Percentiles rank a stretch among this genome's conserved stretches.
These are phyloP conservation scores for Ophion slaviceki DNA, from an alignment of 2,888 invertebrate genomes.

Conservation along the genomic window DNA sequence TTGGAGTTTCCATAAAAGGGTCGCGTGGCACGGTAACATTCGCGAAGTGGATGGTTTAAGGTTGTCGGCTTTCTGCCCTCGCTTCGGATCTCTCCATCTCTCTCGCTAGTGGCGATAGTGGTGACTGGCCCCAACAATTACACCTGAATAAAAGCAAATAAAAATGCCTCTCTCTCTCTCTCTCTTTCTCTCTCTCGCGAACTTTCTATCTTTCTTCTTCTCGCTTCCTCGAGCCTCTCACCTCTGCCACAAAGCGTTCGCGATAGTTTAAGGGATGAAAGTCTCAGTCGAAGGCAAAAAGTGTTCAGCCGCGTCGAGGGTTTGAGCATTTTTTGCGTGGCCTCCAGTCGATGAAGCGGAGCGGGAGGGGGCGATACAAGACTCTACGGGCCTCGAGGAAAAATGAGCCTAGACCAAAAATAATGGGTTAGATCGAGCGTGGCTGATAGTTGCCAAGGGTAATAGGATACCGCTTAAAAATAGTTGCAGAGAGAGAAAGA, in stretches of 20 bases:
- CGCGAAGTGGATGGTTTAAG: slow-evolving; percentile 79
- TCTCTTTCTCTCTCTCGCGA: slow-evolving; percentile 57
- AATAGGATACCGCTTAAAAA: slow-evolving; percentile 82
- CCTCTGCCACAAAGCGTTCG: slow-evolving; percentile 19
- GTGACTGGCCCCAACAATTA: slow-evolving; percentile 83
- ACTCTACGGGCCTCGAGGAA: slow-evolving; percentile 67
- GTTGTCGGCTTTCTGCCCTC: slow-evolving; percentile 56
- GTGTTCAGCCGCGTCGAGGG: not conserved
- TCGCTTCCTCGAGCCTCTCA: not conserved
- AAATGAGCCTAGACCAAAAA: slow-evolving; percentile 81
- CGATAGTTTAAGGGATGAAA: slow-evolving; percentile 36
- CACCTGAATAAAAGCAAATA: slow-evolving; percentile 82
- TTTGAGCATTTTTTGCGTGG: slow-evolving; percentile 33
- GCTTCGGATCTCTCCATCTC: slow-evolving; percentile 52
- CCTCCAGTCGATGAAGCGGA: slow-evolving; percentile 30
- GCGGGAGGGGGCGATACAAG: slow-evolving; percentile 54
- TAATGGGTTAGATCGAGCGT: slow-evolving; percentile 80
- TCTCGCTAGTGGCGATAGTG: slow-evolving; percentile 81
- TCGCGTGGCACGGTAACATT: slow-evolving; percentile 82
- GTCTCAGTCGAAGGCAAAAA: slow-evolving; percentile 16
- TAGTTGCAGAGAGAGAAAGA: slow-evolving; percentile 71
- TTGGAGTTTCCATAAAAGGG: slow-evolving; percentile 75
- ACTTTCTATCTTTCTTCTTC: slow-evolving; percentile 3
- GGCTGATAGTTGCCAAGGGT: slow-evolving; percentile 80
- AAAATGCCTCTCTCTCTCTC: slow-evolving; percentile 70